Evolutionary conservation across 1,140 invertebrate genomes (phyloP), one percentile per base, ranked within the genome.

Genomic region (Diachasma alloeum): DNA sequence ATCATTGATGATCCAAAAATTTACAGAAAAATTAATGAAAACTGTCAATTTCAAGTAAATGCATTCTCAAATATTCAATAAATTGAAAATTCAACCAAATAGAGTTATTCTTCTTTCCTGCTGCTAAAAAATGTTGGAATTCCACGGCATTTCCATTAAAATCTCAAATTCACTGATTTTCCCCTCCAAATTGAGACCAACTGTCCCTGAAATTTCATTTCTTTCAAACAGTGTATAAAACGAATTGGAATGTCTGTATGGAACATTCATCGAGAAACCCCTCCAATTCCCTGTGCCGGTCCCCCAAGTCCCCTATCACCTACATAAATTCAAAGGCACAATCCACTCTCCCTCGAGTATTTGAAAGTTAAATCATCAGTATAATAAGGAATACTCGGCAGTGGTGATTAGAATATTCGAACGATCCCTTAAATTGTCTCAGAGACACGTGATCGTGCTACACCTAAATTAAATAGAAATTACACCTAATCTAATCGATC

Each of bases 231-330:
- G 31, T 31, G 31, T 6, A 31, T 31, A 31, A 31, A n/a, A 31
- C 31, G 31, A 31, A 31, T 31, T 87, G 85, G 85, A 87, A 87
- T 87, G 85, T 87, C 68, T 86, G 78, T 87, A 87, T 87, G 85
- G 85, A 87, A 84, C 75, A 81, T 81, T 42, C 9, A 42, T 42
- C 39, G 39, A 1, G 4, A 4, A 13, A 42, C 4, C 78, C 42
- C 53, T 76, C 68, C 73, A 82, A 74, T 84, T 83, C 82, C 83
- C 83, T 79, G 83, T 75, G 75, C 77, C 81, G 6, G 46, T 26
- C 67, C 31, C 68, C 67, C 31, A 75, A 42, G 37, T 81, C 79
- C 44, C 31, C 48, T n/a, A 17, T 53, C 17, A 53, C 48, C n/a
- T 53, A 53, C n/a, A 31, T 66, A 66, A 15, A 66, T 66, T 66